phyloP scores from a whole-genome alignment of 2,888 invertebrate genomes.

The Ophioninae sp. region DNA sequence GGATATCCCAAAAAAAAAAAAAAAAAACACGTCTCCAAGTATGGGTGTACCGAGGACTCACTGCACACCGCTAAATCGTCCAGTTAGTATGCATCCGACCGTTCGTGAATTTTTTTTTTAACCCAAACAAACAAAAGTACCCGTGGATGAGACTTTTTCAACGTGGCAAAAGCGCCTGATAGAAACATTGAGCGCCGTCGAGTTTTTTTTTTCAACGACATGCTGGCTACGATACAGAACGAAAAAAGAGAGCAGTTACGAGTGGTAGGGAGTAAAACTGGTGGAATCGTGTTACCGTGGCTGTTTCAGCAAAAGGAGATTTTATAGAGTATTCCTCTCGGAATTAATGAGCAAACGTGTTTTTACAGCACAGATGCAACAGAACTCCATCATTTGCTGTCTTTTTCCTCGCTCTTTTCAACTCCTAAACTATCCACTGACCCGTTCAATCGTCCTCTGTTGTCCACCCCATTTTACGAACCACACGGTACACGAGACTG shows the following conservation, averaged over 20 bases:
- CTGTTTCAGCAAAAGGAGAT: constrained; percentile 69
- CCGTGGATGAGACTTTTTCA: constrained; percentile 42
- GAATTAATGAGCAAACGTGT: constrained; percentile 76
- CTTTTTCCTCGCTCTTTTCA: background rate
- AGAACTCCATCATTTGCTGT: background rate
- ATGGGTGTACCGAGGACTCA: background rate
- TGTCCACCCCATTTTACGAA: constrained; percentile 10
- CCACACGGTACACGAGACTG: constrained; percentile 58
- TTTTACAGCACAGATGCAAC: constrained; percentile 69
- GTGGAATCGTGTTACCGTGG: constrained; percentile 64
- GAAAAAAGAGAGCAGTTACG: background rate
- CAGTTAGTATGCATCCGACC: constrained; percentile 34
- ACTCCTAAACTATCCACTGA: constrained; percentile 2
- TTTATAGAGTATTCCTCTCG: constrained; percentile 70
- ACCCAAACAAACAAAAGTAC: no score
- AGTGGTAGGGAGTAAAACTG: constrained; percentile 28
- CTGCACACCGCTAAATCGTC: background rate
- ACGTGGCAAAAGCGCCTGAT: constrained; percentile 1
- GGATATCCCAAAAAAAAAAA: background rate
- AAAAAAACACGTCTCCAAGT: background rate
- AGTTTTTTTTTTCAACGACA: constrained; percentile 6
- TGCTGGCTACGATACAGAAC: constrained; percentile 13
- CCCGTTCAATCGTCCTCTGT: background rate
- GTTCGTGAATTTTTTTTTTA: constrained; percentile 12
- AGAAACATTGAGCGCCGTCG: constrained; percentile 34